Evolutionary conservation across 1,140 invertebrate genomes (phyloP).

Genomic region (Oncopodura yosiiana): DNA sequence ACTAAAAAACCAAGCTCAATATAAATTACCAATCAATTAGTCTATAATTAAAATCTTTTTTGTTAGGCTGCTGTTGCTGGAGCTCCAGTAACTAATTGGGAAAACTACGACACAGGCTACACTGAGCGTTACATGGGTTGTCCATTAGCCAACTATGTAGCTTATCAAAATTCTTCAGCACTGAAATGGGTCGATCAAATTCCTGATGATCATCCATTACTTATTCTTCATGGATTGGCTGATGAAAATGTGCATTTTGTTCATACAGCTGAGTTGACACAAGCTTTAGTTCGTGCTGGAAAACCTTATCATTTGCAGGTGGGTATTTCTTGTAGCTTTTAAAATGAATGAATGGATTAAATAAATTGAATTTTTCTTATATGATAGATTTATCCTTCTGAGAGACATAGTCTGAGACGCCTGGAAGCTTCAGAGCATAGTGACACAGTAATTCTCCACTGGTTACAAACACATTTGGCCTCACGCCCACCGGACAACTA

Average conservation of each 20-base stretch:
- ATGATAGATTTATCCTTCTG: constrained; percentile 78
- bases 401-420: constrained; percentile 84
- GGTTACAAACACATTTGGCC: constrained; percentile 76
- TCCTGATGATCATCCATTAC: constrained; percentile 83
- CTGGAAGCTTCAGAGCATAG: constrained; percentile 92
- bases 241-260: constrained; percentile 99
- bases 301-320: constrained; percentile 83
- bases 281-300: constrained; percentile 76
- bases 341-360: not conserved
- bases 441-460: constrained; percentile 82
- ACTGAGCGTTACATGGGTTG: constrained; percentile 95
- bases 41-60: not conserved
- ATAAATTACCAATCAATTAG: not conserved
- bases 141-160: constrained; percentile 65
- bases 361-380: constrained; percentile 22
- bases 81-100: constrained; percentile 94
- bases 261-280: constrained; percentile 85
- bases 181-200: constrained; percentile 71
- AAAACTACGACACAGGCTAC: constrained; percentile 89
- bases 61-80: constrained; percentile 75
- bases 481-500: too few species aligned
- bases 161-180: constrained; percentile 68
- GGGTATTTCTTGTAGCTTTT: constrained; percentile 23
- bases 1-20: constrained; percentile 22
- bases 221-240: constrained; percentile 96